phyloP scores from a whole-genome alignment of 2,797 vertebrate genomes.

The Mastacembelus armatus region DNA sequence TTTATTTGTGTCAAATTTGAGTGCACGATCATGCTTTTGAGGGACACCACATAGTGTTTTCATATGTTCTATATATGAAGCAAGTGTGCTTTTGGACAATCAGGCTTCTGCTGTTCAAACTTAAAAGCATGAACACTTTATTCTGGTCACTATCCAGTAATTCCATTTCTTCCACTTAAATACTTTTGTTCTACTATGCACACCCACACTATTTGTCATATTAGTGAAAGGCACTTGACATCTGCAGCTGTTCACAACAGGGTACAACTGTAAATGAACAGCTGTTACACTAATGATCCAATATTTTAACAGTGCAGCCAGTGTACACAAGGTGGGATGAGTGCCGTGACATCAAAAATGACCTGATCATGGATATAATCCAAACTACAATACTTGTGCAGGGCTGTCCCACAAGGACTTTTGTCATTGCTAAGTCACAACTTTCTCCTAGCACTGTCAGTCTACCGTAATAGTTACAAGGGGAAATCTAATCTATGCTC shows the following conservation, averaged over 20 bases:
- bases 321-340: not conserved
- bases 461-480: not conserved
- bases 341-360: not conserved
- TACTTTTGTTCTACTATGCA: not conserved
- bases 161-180: no score
- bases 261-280: not conserved
- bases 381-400: no score
- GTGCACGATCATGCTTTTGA: not conserved
- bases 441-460: no score
- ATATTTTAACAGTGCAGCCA: not conserved
- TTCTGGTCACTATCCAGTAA: no score
- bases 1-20: not conserved
- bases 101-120: no score
- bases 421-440: no score
- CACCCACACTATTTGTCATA: not conserved
- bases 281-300: not conserved
- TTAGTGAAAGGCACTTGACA: not conserved
- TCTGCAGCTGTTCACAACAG: not conserved
- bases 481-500: slow-evolving; percentile 56
- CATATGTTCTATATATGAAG: no score
- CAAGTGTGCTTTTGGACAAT: not conserved
- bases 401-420: no score
- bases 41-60: not conserved
- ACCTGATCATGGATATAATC: no score
- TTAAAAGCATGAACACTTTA: no score